Conservation (phyloP, 2,888 invertebrate genomes). For the Himalopsyche tibetana region DNA sequence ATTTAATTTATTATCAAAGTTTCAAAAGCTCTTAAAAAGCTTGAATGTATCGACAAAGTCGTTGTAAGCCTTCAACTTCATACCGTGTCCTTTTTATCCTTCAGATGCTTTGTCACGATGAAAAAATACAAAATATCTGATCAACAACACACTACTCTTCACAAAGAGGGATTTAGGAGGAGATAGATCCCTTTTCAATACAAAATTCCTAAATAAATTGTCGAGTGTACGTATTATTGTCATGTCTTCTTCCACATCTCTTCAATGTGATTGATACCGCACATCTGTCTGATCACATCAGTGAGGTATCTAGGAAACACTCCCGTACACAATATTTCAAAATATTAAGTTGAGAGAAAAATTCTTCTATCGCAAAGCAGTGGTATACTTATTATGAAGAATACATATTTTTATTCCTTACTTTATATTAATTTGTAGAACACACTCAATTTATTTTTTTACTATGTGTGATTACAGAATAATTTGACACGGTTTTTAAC, state of each 20-base stretch:
- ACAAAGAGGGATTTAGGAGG: not conserved
- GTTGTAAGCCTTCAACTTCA: not conserved
- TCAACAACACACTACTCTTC: not conserved
- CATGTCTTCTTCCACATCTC: not conserved
- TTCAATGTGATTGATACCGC: not conserved
- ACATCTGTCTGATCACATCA: not conserved
- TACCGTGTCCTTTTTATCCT: not conserved
- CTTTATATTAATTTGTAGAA: too few species aligned
- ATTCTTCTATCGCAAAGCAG: too few species aligned
- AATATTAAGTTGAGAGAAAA: too few species aligned
- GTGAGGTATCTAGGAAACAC: not conserved
- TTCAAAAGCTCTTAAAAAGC: not conserved
- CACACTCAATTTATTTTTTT: too few species aligned
- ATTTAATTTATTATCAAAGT: not conserved
- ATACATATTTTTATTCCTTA: too few species aligned
- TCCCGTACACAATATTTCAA: too few species aligned
- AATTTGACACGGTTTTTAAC: too few species aligned
- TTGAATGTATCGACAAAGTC: not conserved
- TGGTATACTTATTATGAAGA: too few species aligned
- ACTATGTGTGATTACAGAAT: too few species aligned
- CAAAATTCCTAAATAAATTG: slow-evolving; percentile 10
- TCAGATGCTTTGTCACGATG: not conserved
- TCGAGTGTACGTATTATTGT: not conserved
- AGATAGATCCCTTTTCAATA: slow-evolving; percentile 9
- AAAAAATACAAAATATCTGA: slow-evolving; percentile 20